Base-by-base conservation (phyloP, 2,797 vertebrate species). In the Enteromius treurensis region DNA sequence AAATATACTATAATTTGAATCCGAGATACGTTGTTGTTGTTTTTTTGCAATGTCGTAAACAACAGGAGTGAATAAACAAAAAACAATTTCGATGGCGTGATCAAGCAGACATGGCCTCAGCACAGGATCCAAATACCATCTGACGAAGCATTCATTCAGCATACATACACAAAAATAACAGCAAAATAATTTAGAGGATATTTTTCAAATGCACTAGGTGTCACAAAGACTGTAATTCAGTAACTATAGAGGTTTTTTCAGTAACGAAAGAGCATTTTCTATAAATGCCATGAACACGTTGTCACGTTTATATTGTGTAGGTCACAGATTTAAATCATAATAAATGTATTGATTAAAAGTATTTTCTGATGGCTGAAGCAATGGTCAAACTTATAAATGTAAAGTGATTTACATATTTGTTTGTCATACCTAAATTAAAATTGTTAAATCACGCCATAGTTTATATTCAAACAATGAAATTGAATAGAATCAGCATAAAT, bases 1-100 rank as follows among this genome's bases (percentile, higher is more conserved):
- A 85, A 84, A 86, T 62, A 62, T 80, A 81, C 76, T 71, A 83
- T 80, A 67, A 84, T 87, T 83, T 79, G 78, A 85, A 88, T 87
- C 47, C 5, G 9, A 84, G 73, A 42, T 80, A 79, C 58, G 4
- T 34, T 32, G 26, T 26, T 26, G 26, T 6, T 37, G 51, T 8
- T 58, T 74, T 74, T 79, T 80, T 73, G 58, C 78, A 62, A 69
- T 65, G 23, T 14, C 14, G 71, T 82, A 86, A 86, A 87, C 80
- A 87, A 53, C 42, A 82, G 49, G 70, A 5, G 53, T 23, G 71
- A 71, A 49, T 77, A 85, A 81, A 86, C 53, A 73, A 79, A 84
- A 40, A 75, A 81, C 77, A 14, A 81, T 58, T 74, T 74, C 13
- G 23, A 70, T 60, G 62, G 47, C 40, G 53, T 47, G 75, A 85